Percentiles rank a stretch among this genome's conserved stretches.
Evolutionary conservation across 2,797 vertebrate genomes (phyloP).

Genomic region (Notamacropus eugenii): DNA sequence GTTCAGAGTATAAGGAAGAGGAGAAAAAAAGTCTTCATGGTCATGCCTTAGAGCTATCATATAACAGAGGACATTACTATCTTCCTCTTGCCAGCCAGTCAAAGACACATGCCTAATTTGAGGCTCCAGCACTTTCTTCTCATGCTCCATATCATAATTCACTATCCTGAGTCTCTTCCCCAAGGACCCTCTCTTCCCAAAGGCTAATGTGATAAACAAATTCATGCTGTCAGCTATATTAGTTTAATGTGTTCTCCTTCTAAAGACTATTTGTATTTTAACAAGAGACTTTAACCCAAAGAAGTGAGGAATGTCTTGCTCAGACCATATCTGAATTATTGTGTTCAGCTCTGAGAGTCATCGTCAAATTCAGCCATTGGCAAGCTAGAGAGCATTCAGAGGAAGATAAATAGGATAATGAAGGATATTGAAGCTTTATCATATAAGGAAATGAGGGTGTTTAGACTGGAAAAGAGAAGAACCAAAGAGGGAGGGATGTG

Average conservation of each 20-base stretch:
- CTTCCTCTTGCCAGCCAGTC: not conserved
- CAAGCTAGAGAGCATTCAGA: not conserved
- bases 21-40: not conserved
- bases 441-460: not conserved
- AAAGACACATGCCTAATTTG: not conserved
- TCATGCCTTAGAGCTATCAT: not conserved
- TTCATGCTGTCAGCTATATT: not conserved
- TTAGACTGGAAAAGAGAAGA: not conserved
- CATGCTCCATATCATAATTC: not conserved
- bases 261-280: not conserved
- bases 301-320: not conserved
- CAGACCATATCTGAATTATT: not conserved
- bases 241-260: not conserved
- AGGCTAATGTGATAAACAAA: not conserved
- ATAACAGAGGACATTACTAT: not conserved
- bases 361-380: not conserved
- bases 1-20: not conserved
- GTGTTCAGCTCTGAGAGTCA: not conserved
- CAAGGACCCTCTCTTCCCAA: not conserved
- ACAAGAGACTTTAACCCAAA: not conserved
- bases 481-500: not conserved
- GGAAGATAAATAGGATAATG: not conserved
- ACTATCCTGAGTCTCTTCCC: not conserved
- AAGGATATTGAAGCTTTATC: not conserved
- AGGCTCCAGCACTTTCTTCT: not conserved